A percentile compares a stretch with the other conserved stretches of the same genome.
These are phyloP conservation scores for Nemoura dubitans DNA, from an alignment of 2,888 invertebrate genomes.

Conservation along the genomic window DNA sequence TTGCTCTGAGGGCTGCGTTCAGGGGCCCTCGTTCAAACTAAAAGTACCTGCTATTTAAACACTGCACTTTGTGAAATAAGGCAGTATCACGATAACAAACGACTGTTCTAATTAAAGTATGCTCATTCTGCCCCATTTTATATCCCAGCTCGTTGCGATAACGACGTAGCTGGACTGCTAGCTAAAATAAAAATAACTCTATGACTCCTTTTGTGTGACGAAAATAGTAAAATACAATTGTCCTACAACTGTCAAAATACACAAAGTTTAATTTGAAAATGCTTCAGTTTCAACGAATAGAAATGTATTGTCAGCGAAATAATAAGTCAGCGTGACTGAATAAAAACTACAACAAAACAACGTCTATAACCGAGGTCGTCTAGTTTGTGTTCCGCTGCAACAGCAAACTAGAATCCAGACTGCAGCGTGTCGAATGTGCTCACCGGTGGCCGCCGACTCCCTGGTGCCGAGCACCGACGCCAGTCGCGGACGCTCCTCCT, in stretches of 20 bases:
- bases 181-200: neutral
- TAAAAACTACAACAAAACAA: too few species aligned
- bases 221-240: neutral
- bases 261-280: neutral
- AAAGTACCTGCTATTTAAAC: neutral
- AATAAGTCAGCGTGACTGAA: too few species aligned
- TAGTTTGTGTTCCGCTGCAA: too few species aligned
- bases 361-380: too few species aligned
- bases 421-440: neutral
- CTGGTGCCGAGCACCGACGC: conserved; percentile 78
- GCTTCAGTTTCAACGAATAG: neutral
- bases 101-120: neutral
- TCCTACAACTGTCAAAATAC: neutral
- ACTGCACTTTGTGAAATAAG: neutral
- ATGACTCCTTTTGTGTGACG: neutral
- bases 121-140: neutral
- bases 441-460: conserved; percentile 59
- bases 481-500: conserved; percentile 78
- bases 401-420: too few species aligned
- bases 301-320: neutral
- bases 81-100: neutral
- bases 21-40: neutral
- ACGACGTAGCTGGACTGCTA: neutral
- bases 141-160: neutral
- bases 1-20: neutral